phyloP scores from a whole-genome alignment of 2,113 vertebrate genomes.

The Gallinago undulata region DNA sequence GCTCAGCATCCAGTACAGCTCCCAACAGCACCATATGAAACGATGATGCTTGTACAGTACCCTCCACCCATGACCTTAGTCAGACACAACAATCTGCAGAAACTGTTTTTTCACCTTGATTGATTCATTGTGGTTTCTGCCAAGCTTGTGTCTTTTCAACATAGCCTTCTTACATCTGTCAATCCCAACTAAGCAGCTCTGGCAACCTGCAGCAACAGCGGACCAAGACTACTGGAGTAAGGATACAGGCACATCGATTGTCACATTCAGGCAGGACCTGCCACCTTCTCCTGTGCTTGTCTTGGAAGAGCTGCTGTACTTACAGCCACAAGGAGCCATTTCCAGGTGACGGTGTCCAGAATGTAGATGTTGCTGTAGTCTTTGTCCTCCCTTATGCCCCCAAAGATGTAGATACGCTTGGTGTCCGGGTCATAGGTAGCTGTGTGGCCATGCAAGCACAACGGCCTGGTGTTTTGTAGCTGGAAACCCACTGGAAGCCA shows the following conservation, averaged over 20 bases:
- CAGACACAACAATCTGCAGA: background rate
- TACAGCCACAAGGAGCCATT: conserved; percentile 83
- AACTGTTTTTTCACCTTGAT: background rate
- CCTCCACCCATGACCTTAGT: background rate
- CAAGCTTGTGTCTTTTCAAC: background rate
- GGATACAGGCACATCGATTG: fast-evolving
- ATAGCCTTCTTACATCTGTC: background rate
- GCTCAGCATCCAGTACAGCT: background rate
- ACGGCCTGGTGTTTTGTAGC: conserved; percentile 59
- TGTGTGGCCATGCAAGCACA: conserved; percentile 77
- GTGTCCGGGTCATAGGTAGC: conserved; percentile 86
- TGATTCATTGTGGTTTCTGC: background rate
- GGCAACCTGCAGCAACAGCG: background rate
- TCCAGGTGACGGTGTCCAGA: conserved; percentile 86
- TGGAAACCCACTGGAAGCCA: conserved; percentile 84
- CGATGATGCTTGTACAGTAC: background rate
- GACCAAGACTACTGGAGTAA: background rate
- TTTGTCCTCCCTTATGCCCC: conserved; percentile 79
- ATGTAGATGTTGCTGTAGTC: conserved; percentile 77
- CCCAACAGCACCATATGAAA: background rate
- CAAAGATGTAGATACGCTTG: conserved; percentile 83
- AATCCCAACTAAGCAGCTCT: background rate
- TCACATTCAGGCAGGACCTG: background rate
- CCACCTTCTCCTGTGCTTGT: background rate
- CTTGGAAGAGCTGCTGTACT: conserved; percentile 56